Evolutionary conservation across 2,888 invertebrate genomes (phyloP).

Genomic region (Dasysyrphus tricinctus): DNA sequence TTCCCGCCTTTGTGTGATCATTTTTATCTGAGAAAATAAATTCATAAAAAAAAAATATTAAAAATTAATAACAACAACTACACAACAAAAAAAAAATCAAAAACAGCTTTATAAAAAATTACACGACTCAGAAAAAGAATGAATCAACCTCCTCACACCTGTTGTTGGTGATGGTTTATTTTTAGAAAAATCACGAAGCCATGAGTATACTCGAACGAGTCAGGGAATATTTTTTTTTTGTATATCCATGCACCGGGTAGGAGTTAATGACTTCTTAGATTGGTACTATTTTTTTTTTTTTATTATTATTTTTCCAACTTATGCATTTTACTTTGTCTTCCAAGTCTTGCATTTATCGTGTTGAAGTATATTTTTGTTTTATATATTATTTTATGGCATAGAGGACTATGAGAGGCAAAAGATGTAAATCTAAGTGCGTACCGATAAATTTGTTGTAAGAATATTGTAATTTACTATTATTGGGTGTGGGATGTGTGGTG

Average conservation of each 20-base stretch:
- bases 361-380: slow-evolving; percentile 10
- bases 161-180: slow-evolving; percentile 62
- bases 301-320: slow-evolving; percentile 10
- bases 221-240: background rate
- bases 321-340: slow-evolving; percentile 56
- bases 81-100: slow-evolving; percentile 9
- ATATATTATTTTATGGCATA: background rate
- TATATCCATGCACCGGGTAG: slow-evolving; percentile 3
- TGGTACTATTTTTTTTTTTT: slow-evolving; percentile 16
- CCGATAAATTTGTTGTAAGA: slow-evolving; percentile 70
- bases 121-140: slow-evolving; percentile 45
- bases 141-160: slow-evolving; percentile 70
- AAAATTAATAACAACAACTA: background rate
- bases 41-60: slow-evolving; percentile 12
- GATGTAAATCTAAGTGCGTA: slow-evolving; percentile 64
- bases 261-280: slow-evolving; percentile 34
- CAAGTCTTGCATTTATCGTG: slow-evolving; percentile 17
- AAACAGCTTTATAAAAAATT: slow-evolving; percentile 45
- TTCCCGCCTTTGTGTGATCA: slow-evolving; percentile 53
- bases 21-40: slow-evolving; percentile 37
- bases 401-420: slow-evolving; percentile 1
- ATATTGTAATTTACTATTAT: slow-evolving; percentile 64
- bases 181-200: slow-evolving; percentile 50
- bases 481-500: slow-evolving; percentile 36
- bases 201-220: background rate